These are phyloP conservation scores for Ailurus styani DNA, from an alignment of 2,113 vertebrate genomes.

Conservation along the genomic window DNA sequence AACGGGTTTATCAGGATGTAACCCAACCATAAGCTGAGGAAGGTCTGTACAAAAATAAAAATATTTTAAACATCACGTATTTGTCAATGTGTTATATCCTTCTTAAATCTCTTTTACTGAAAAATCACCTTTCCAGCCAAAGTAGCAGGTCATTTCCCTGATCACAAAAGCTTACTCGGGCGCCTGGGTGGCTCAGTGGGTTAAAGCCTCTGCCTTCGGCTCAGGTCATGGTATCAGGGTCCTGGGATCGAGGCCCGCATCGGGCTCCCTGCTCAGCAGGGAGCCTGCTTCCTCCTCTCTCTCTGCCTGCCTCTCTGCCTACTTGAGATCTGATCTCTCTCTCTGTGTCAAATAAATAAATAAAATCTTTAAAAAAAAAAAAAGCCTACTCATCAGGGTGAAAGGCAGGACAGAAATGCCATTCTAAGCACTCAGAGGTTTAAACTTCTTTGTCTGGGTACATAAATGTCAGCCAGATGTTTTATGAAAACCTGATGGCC, in stretches of 20 bases:
- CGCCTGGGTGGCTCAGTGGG: too few relatives aligned
- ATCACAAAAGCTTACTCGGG: not conserved
- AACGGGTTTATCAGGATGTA: not conserved
- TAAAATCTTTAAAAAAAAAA: too few relatives aligned
- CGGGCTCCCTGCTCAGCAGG: too few relatives aligned
- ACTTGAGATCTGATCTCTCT: too few relatives aligned
- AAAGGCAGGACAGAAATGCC: not conserved
- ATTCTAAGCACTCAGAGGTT: not conserved
- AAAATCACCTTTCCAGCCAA: not conserved
- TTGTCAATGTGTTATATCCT: not conserved
- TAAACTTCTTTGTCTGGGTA: not conserved
- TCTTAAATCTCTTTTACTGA: not conserved
- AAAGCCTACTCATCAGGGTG: not conserved
- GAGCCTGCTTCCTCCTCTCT: too few relatives aligned
- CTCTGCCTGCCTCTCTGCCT: too few relatives aligned
- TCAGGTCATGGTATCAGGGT: too few relatives aligned
- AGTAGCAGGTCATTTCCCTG: not conserved
- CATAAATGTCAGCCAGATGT: not conserved
- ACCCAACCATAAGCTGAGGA: not conserved
- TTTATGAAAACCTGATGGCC: not conserved
- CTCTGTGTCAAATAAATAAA: too few relatives aligned
- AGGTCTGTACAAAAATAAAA: not conserved
- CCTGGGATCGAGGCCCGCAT: too few relatives aligned
- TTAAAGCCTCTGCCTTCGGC: too few relatives aligned
- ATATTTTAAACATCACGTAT: not conserved